These are phyloP conservation scores for Phalacrocorax aristotelis DNA, from an alignment of 2,113 vertebrate genomes.

Conservation along the genomic window DNA sequence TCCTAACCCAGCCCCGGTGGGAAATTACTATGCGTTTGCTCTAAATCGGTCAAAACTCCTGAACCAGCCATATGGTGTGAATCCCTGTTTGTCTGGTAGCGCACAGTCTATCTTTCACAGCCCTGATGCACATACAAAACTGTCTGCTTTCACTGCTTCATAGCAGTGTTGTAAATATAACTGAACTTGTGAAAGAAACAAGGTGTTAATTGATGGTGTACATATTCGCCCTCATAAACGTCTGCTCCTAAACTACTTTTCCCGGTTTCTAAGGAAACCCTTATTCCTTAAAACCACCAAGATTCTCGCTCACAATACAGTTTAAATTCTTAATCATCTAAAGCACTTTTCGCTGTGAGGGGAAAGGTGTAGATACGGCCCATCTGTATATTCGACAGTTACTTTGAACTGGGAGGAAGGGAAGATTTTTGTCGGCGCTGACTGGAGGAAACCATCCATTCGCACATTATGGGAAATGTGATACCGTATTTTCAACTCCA, in stretches of 20 bases:
- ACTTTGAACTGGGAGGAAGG: slow-evolving; percentile 57
- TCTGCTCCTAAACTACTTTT: slow-evolving; percentile 37
- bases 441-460: slow-evolving; percentile 62
- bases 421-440: slow-evolving; percentile 31
- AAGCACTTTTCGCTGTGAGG: neutral
- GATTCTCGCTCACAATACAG: slow-evolving; percentile 20
- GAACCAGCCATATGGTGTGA: slow-evolving; percentile 59
- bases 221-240: slow-evolving; percentile 30
- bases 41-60: slow-evolving; percentile 59
- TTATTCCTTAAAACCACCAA: slow-evolving; percentile 46
- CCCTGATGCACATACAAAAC: slow-evolving; percentile 26
- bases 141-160: slow-evolving; percentile 41
- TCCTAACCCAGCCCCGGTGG: neutral
- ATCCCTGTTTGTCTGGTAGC: slow-evolving; percentile 51
- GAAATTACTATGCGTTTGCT: slow-evolving; percentile 60
- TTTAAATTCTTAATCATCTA: slow-evolving; percentile 42
- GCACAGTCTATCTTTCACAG: slow-evolving; percentile 22
- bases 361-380: slow-evolving; percentile 44
- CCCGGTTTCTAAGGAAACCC: slow-evolving; percentile 63
- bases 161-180: slow-evolving; percentile 70
- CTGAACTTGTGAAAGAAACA: slow-evolving; percentile 63
- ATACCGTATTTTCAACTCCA: slow-evolving; percentile 35
- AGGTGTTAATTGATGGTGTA: slow-evolving; percentile 45
- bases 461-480: slow-evolving; percentile 52
- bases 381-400: slow-evolving; percentile 62